Evolutionary conservation across 2,797 vertebrate genomes (phyloP).

Genomic region (Semaprochilodus insignis): DNA sequence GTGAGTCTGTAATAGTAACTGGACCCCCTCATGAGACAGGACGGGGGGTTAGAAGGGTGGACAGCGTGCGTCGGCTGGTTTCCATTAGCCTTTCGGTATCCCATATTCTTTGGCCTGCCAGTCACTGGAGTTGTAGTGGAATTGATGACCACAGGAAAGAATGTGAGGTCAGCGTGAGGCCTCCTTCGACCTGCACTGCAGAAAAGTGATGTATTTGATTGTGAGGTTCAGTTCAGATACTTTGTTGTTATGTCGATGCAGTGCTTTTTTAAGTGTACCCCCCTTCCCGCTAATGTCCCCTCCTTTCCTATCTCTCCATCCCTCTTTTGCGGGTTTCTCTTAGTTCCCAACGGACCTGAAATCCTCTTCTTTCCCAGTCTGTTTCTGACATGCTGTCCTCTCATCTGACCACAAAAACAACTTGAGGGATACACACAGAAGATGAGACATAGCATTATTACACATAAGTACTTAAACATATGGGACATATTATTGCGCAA

Average conservation of each 20-base stretch:
- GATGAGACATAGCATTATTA: not conserved
- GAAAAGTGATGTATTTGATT: not conserved
- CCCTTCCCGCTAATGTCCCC: constrained; percentile 9
- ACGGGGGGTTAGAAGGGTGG: constrained; percentile 1
- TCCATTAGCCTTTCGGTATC: constrained; percentile 51
- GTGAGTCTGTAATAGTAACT: constrained; percentile 25
- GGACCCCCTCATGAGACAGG: constrained; percentile 5
- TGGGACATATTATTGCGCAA: too few relatives aligned
- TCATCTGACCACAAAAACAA: constrained; percentile 63
- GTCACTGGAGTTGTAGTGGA: constrained; percentile 33
- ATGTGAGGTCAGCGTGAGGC: not conserved
- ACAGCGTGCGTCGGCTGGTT: constrained; percentile 51
- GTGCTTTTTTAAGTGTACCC: not conserved
- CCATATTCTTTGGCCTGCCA: constrained; percentile 29
- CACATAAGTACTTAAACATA: not conserved
- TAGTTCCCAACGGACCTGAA: constrained; percentile 77
- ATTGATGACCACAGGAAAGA: constrained; percentile 42
- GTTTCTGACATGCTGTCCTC: constrained; percentile 75
- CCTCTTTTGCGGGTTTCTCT: constrained; percentile 43
- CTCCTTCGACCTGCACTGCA: constrained; percentile 27
- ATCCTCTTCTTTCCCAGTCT: constrained; percentile 73
- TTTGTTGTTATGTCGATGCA: too few relatives aligned
- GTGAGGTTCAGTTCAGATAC: not conserved
- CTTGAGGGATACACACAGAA: constrained; percentile 8
- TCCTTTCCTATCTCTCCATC: constrained; percentile 15